A percentile compares a stretch with the other conserved stretches of the same genome.
These are phyloP conservation scores for Spheniscus mendiculus DNA, from an alignment of 2,113 vertebrate genomes.

Conservation along the genomic window DNA sequence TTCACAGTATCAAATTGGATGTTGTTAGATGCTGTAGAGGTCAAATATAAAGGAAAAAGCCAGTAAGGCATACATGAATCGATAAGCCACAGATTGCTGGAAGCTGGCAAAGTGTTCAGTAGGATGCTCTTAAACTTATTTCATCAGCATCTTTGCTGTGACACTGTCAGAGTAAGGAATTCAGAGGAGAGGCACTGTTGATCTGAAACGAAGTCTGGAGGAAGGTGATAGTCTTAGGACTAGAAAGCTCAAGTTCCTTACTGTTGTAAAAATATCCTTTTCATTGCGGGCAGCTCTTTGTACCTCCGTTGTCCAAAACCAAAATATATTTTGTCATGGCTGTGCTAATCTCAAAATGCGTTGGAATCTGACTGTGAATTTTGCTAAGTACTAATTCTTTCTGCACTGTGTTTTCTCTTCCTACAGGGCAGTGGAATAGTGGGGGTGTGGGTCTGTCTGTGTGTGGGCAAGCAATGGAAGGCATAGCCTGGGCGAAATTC, in stretches of 20 bases:
- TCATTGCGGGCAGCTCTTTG: background rate
- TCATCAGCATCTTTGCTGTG: background rate
- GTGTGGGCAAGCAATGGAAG: conserved; percentile 10
- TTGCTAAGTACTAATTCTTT: background rate
- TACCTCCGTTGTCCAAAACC: background rate
- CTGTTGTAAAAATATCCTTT: background rate
- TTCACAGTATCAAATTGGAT: background rate
- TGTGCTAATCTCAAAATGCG: background rate
- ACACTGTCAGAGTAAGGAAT: background rate
- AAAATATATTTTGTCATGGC: background rate
- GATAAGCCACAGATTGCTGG: background rate
- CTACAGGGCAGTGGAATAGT: background rate
- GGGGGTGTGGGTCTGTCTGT: background rate
- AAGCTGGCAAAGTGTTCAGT: background rate
- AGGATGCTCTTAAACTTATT: background rate
- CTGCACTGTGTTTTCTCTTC: background rate
- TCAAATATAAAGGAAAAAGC: background rate
- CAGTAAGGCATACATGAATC: background rate
- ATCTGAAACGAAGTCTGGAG: background rate
- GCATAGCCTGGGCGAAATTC: background rate
- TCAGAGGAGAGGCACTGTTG: background rate
- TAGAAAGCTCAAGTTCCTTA: background rate
- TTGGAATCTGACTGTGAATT: background rate
- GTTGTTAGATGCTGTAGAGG: background rate
- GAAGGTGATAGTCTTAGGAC: background rate